Conservation (phyloP, 1,140 invertebrate genomes). For the Anoplolepis gracilipes region DNA sequence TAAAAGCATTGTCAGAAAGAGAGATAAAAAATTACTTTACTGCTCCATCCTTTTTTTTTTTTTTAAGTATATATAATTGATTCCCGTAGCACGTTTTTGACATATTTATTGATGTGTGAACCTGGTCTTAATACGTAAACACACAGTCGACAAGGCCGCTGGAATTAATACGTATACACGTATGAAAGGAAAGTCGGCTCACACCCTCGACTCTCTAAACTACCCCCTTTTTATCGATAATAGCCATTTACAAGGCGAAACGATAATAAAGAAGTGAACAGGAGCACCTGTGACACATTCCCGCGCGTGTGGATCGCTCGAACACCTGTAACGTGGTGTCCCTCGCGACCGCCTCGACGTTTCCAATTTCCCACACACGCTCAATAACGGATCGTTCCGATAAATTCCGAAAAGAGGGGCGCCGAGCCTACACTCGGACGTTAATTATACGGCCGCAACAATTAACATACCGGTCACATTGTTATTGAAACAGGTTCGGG, state of each 20-base stretch:
- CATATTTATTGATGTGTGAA: constrained; percentile 23
- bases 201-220: constrained; percentile 51
- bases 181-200: constrained; percentile 17
- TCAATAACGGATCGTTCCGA: constrained; percentile 66
- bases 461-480: constrained; percentile 52
- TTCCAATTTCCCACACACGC: constrained; percentile 79
- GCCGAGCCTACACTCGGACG: neutral
- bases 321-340: constrained; percentile 80
- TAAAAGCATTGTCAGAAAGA: neutral
- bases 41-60: neutral
- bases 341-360: constrained; percentile 42
- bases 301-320: constrained; percentile 77
- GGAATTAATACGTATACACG: constrained; percentile 22
- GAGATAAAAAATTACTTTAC: neutral
- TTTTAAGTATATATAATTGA: neutral
- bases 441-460: constrained; percentile 38
- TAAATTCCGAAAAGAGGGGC: constrained; percentile 50
- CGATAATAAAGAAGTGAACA: constrained; percentile 74
- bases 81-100: neutral
- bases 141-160: neutral
- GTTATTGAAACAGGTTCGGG: constrained; percentile 37
- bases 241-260: constrained; percentile 77
- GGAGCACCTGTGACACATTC: constrained; percentile 83
- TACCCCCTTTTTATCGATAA: constrained; percentile 62
- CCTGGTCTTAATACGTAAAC: neutral